Base-by-base conservation (phyloP, 2,888 invertebrate species). In the Brenthis hecate region DNA sequence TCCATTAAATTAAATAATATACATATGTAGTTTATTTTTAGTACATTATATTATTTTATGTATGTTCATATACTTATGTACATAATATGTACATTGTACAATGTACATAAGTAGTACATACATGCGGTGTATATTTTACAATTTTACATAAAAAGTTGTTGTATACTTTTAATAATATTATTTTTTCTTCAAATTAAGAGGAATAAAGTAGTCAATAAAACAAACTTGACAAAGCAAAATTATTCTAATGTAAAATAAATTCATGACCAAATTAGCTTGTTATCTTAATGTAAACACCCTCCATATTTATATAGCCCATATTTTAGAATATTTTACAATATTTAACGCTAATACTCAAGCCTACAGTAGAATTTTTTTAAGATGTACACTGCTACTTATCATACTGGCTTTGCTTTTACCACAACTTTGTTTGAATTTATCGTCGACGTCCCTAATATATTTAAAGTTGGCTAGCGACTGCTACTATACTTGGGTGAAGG, bases 391-490 rank as follows among this genome's bases (percentile, higher is more conserved):
- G 36, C 36, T 43, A 8, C 36, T 43, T 43, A 43, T 36, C n/a
- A 28, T 58, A 60, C 60, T 50, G 28, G 48, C 13, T 60, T 32
- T 28, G 48, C 60, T 50, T 60, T 50, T 50, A 48, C 28, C 47
- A 60, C 60, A 60, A 60, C 50, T 60, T 60, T 50, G 48, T 60
- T 60, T 48, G 28, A 60, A 60, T 60, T 60, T 60, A 60, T 60
- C 50, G 60, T 28, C 50, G 48, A 60, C 60, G 13, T 23, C 47
- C 23, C 48, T 60, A 60, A 60, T 60, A 60, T 16, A 60, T 60
- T 50, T 60, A 60, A 60, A 60, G 50, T 60, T 50, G 28, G 60
- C 50, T 50, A 50, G 13, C n/a, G 23, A 60, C 48, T 50, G 50
- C 28, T 50, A 50, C 28, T 60, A 60, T 32, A 50, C 32, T 60